Base-by-base conservation (phyloP, 1,140 invertebrate species). In the Aleiodes sp. region DNA sequence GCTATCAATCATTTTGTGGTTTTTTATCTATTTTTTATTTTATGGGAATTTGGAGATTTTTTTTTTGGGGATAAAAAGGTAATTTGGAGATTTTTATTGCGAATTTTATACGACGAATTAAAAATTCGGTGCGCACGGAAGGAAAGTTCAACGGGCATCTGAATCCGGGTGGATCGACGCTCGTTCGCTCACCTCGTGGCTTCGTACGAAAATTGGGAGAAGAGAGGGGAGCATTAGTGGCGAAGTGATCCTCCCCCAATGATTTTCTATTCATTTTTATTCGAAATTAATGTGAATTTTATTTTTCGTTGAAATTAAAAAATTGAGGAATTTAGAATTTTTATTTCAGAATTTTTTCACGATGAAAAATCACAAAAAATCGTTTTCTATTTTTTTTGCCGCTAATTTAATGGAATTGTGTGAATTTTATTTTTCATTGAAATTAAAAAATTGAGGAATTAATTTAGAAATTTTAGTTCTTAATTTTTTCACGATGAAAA, bases 131-230 rank as follows among this genome's bases (percentile, higher is more conserved):
- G 46, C 64, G 57, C 35, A 9, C 31, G 43, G 65, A 68, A 64
- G 65, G 64, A 70, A 65, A 68, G 72, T 71, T 56, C 68, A 70
- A 70, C 75, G 75, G 73, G 76, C 73, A 69, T 80, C 76, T 80
- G 81, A 80, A 76, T 79, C 73, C 73, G 78, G 76, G 74, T 73
- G 73, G 67, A 70, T 66, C 37, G 77, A 74, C 76, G 73, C 76
- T 74, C 76, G 79, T 80, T 82, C 78, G 77, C 77, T 73, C 75
- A 78, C 76, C 78, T 81, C 75, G 73, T 82, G 74, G 52, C 60
- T 71, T 41, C 43, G 46, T n/a, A 70, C 41, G 70, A 70, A 71
- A 75, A 57, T 57, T 35, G 46, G 39, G 56, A 12, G 62, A 28
- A 26, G 43, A 8, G 19, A 8, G 64, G 31, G 70, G 46, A 46